Evolutionary conservation across 2,888 invertebrate genomes (phyloP).

Genomic region (Pteria penguin): DNA sequence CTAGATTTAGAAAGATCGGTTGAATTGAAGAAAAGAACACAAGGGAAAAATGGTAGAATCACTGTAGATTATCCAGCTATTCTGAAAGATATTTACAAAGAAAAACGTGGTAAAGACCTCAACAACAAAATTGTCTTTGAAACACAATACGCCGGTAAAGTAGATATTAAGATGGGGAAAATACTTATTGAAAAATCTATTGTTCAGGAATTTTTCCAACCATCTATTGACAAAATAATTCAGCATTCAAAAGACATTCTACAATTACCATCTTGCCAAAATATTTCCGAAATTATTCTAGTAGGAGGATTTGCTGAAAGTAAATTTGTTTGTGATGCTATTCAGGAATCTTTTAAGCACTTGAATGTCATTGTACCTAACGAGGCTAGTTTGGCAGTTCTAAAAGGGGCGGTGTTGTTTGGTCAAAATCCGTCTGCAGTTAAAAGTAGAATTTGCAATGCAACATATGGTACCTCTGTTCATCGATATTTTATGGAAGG

Average conservation of each 20-base stretch:
- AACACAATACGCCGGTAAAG: constrained; percentile 17
- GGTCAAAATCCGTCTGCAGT: constrained; percentile 31
- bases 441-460: constrained; percentile 6
- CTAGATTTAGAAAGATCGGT: constrained; percentile 32
- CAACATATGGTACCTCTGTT: constrained; percentile 30
- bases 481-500: constrained; percentile 26
- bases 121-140: constrained; percentile 26
- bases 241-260: constrained; percentile 17
- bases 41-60: constrained; percentile 5
- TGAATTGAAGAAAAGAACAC: constrained; percentile 25
- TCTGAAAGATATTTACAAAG: constrained; percentile 18
- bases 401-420: constrained; percentile 38
- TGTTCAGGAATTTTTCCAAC: constrained; percentile 15
- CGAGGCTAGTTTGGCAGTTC: constrained; percentile 27
- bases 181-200: constrained; percentile 19
- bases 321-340: neutral
- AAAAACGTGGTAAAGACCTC: constrained; percentile 10
- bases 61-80: constrained; percentile 8
- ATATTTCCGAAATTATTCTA: constrained; percentile 11
- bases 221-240: constrained; percentile 6
- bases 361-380: constrained; percentile 16
- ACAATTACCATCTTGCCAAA: neutral
- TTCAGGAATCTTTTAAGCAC: neutral
- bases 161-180: constrained; percentile 11
- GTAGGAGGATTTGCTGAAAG: constrained; percentile 43